phyloP scores from a whole-genome alignment of 2,888 invertebrate genomes.

The Phlogophora meticulosa region DNA sequence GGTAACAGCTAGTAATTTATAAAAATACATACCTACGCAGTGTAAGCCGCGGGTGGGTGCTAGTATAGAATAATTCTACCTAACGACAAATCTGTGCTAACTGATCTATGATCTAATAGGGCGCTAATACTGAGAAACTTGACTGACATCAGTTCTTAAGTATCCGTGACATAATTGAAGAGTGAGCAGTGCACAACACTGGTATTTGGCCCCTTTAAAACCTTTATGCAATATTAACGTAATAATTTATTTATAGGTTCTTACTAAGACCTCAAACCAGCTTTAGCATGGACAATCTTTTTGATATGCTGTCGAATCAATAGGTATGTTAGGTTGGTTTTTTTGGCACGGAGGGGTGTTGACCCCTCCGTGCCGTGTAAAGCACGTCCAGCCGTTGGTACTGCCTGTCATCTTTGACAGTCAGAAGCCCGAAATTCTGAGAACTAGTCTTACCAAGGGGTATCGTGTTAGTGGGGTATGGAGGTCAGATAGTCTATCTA shows the following conservation, averaged over 20 bases:
- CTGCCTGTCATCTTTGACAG: no score
- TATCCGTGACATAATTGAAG: slow-evolving; percentile 67
- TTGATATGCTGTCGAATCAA: background rate
- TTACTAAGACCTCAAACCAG: background rate
- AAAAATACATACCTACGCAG: no score
- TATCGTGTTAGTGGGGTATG: no score
- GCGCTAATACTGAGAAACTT: slow-evolving; percentile 71
- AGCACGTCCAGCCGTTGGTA: no score
- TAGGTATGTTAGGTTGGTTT: no score
- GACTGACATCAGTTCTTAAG: slow-evolving; percentile 78
- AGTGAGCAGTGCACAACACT: slow-evolving; percentile 25
- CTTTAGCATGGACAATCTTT: background rate
- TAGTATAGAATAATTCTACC: slow-evolving; percentile 18
- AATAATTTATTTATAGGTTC: slow-evolving; percentile 13
- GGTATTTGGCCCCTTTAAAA: background rate
- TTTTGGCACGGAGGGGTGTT: no score
- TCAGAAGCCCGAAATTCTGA: no score
- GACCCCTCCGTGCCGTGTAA: no score
- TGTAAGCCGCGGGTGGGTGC: no score
- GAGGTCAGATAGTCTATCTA: no score
- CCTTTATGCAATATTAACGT: slow-evolving; percentile 12
- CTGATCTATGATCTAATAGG: slow-evolving; percentile 62
- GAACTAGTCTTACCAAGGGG: no score
- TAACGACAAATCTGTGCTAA: slow-evolving; percentile 24
- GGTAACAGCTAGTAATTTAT: no score